Percentiles rank a stretch among this genome's conserved stretches.
Evolutionary conservation across 64 coral and sea anemone species (phyloP).

Genomic region (Catalaphyllia jardinei): DNA sequence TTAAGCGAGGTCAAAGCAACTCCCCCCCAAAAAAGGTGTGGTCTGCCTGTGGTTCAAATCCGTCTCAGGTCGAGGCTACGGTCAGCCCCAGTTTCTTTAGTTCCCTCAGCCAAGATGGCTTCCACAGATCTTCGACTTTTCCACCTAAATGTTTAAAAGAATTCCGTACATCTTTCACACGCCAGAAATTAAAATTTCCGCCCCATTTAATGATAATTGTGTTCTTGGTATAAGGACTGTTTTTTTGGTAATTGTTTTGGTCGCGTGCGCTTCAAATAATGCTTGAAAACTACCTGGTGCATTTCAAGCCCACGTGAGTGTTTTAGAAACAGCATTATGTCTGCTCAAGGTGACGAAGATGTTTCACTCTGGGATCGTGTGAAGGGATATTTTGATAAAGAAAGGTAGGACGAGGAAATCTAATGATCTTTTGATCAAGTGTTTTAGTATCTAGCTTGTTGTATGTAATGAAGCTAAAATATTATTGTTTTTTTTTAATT

Average conservation of each 20-base stretch:
- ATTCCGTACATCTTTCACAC: background rate
- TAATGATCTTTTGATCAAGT: too few relatives aligned
- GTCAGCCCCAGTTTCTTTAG: background rate
- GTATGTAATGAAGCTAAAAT: too few relatives aligned
- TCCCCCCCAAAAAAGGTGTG: too few relatives aligned
- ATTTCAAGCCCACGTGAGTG: background rate
- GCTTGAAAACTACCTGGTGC: background rate
- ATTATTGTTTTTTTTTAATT: too few relatives aligned
- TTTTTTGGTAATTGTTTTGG: background rate
- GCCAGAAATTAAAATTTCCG: too few relatives aligned
- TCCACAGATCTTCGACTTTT: background rate
- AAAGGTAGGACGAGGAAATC: conserved; percentile 1
- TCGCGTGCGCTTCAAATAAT: background rate
- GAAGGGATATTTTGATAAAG: background rate
- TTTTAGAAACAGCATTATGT: background rate
- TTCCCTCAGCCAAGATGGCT: conserved; percentile 2
- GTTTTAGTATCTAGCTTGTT: too few relatives aligned
- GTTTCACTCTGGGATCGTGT: background rate
- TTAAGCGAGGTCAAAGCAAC: too few relatives aligned
- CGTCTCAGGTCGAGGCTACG: background rate
- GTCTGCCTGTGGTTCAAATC: too few relatives aligned
- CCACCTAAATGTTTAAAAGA: background rate
- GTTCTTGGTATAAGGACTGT: background rate
- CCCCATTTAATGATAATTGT: background rate
- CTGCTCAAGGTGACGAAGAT: background rate